A percentile compares a stretch with the other conserved stretches of the same genome.
phyloP scores from a whole-genome alignment of 2,888 invertebrate species.

The Melieria crassipennis region DNA sequence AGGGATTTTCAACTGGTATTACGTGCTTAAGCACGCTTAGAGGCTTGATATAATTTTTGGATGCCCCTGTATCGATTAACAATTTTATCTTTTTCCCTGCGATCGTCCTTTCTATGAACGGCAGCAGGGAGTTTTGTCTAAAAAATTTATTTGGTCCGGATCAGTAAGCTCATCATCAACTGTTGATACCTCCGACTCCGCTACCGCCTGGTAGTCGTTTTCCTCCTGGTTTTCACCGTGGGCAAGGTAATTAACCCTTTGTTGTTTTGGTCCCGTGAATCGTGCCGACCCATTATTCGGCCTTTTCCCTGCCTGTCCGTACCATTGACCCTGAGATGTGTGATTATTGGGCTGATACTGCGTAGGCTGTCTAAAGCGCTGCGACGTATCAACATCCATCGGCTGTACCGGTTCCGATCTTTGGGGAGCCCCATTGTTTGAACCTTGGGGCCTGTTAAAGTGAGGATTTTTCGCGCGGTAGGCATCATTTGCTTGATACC shows the following conservation, averaged over 20 bases:
- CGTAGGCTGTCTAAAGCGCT: background rate
- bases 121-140: constrained; percentile 21
- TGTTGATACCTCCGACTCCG: background rate
- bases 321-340: background rate
- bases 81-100: constrained; percentile 25
- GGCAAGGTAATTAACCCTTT: too few species aligned
- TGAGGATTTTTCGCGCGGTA: background rate
- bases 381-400: background rate
- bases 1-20: constrained; percentile 14
- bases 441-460: background rate
- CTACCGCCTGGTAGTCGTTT: constrained; percentile 12
- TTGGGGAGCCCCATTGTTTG: background rate
- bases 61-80: constrained; percentile 24
- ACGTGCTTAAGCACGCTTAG: constrained; percentile 13
- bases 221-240: too few species aligned
- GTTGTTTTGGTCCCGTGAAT: too few species aligned
- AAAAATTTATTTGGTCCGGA: constrained; percentile 29
- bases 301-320: too few species aligned
- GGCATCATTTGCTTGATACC: background rate
- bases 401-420: background rate
- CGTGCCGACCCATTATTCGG: too few species aligned
- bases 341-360: background rate
- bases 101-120: constrained; percentile 23
- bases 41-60: constrained; percentile 33
- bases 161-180: constrained; percentile 7